These are phyloP conservation scores for Serilophus lunatus DNA, from an alignment of 2,113 vertebrate genomes.

Conservation along the genomic window DNA sequence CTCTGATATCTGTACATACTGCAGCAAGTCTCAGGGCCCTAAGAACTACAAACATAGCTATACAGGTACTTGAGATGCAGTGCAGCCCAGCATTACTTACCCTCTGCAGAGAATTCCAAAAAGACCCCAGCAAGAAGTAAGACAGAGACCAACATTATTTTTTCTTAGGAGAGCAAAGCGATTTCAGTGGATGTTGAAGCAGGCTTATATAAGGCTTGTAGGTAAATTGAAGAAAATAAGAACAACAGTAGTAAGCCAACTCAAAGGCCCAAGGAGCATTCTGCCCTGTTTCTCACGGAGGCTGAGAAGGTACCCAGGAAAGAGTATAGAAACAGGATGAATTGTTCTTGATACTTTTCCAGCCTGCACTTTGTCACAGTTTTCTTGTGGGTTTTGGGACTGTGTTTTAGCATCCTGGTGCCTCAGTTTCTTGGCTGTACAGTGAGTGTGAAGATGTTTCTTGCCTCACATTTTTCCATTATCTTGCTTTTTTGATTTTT, in stretches of 20 bases:
- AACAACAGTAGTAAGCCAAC: background rate
- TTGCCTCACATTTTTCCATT: background rate
- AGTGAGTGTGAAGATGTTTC: background rate
- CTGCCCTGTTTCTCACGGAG: background rate
- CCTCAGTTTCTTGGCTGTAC: background rate
- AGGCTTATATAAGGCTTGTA: background rate
- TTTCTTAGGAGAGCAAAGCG: background rate
- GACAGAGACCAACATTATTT: background rate
- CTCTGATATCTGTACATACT: background rate
- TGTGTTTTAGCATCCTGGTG: background rate
- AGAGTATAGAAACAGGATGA: rapidly evolving
- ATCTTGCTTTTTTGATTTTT: background rate
- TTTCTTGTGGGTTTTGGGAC: background rate
- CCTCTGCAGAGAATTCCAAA: too few relatives aligned
- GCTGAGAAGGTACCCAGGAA: background rate
- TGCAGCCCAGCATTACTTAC: background rate
- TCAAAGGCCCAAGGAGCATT: background rate
- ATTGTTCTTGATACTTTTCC: background rate
- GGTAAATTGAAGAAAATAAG: background rate
- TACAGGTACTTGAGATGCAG: background rate
- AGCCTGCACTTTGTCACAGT: background rate
- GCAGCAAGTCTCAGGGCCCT: background rate
- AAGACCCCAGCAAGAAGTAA: background rate
- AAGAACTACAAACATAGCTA: background rate
- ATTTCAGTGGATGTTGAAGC: background rate